phyloP scores from a whole-genome alignment of 2,888 invertebrate species.

The Troides aeacus region DNA sequence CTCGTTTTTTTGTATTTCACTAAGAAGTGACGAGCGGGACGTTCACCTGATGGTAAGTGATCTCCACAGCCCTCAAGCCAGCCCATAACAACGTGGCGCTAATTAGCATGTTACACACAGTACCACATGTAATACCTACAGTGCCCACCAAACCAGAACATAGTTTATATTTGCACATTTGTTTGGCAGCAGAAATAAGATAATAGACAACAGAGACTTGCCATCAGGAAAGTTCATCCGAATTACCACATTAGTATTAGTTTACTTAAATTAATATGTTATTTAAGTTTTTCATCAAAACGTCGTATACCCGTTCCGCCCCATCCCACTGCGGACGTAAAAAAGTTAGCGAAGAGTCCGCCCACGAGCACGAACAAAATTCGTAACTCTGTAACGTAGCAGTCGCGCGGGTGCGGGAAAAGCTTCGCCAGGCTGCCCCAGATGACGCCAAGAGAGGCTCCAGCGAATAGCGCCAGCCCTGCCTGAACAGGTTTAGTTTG shows the following conservation, averaged over 20 bases:
- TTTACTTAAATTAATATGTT: neutral
- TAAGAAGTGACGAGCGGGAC: too few species aligned
- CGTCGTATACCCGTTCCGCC: constrained; percentile 59
- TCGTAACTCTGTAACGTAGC: constrained; percentile 60
- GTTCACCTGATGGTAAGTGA: too few species aligned
- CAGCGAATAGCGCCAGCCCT: constrained; percentile 56
- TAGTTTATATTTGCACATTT: too few species aligned
- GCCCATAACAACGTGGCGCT: too few species aligned
- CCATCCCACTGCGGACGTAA: constrained; percentile 60
- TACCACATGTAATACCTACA: too few species aligned
- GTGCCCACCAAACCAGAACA: too few species aligned
- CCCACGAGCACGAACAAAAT: constrained; percentile 61
- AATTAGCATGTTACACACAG: too few species aligned
- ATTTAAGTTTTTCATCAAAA: constrained; percentile 8
- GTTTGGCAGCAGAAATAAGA: too few species aligned
- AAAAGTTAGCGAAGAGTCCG: constrained; percentile 60
- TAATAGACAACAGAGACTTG: too few species aligned
- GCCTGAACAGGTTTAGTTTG: constrained; percentile 47
- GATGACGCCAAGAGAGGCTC: constrained; percentile 53
- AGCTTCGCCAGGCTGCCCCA: constrained; percentile 63
- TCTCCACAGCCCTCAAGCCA: too few species aligned
- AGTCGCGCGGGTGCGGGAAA: constrained; percentile 56
- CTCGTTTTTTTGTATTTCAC: too few species aligned
- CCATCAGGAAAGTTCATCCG: too few species aligned
- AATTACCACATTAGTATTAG: neutral